phyloP scores from a whole-genome alignment of 2,797 vertebrate genomes.

The Glossophaga mutica region DNA sequence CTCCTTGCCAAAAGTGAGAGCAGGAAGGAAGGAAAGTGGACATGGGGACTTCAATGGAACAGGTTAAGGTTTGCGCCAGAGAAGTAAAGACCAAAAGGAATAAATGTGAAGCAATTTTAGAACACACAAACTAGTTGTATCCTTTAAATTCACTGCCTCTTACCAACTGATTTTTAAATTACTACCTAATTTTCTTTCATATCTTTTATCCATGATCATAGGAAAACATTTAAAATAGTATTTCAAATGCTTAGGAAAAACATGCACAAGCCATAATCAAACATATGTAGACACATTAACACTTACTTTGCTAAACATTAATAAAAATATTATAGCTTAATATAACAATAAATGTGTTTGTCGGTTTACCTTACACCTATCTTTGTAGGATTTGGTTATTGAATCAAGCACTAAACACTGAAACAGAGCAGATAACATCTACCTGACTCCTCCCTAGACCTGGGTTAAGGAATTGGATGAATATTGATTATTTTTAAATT shows the following conservation, averaged over 20 bases:
- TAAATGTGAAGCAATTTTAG: neutral
- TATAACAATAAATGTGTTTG: neutral
- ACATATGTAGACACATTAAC: neutral
- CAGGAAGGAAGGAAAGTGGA: neutral
- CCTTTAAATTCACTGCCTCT: neutral
- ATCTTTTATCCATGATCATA: neutral
- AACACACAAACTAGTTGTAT: neutral
- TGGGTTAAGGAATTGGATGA: neutral
- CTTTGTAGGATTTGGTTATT: neutral
- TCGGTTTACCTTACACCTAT: neutral
- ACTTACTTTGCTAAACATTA: neutral
- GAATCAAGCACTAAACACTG: neutral
- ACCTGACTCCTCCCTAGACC: neutral
- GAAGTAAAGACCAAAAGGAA: neutral
- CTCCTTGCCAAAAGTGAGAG: neutral
- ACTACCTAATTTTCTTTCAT: neutral
- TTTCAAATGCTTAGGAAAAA: neutral
- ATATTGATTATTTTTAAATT: neutral
- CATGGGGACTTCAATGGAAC: neutral
- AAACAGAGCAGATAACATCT: neutral
- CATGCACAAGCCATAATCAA: neutral
- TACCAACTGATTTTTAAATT: constrained; percentile 17
- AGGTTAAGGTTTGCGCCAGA: neutral
- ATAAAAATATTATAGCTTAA: neutral
- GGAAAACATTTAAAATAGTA: neutral